Percentiles rank a stretch among this genome's conserved stretches.
phyloP scores from a whole-genome alignment of 2,113 vertebrate genomes.

The Pseudopodoces humilis region DNA sequence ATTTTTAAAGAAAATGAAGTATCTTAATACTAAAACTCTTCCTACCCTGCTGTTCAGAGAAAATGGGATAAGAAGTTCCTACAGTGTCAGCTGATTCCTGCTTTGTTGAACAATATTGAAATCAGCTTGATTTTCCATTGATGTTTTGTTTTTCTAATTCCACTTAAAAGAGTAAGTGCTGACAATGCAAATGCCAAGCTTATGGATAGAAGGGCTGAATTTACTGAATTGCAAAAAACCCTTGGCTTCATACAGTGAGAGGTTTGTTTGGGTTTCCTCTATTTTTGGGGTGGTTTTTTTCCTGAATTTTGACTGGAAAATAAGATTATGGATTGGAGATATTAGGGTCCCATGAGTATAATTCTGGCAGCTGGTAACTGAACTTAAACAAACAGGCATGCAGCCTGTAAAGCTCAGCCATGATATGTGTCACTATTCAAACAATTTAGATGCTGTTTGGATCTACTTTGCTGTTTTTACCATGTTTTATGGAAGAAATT shows the following conservation, averaged over 20 bases:
- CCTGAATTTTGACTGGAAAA: slow-evolving; percentile 14
- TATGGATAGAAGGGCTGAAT: slow-evolving; percentile 1
- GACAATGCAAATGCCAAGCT: slow-evolving; percentile 28
- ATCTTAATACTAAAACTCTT: not conserved
- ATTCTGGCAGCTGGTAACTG: not conserved
- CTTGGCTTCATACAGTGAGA: not conserved
- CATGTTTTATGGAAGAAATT: not conserved
- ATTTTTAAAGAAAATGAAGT: slow-evolving; percentile 28
- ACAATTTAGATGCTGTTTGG: not conserved
- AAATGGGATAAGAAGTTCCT: slow-evolving; percentile 53
- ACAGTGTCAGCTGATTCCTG: slow-evolving; percentile 51
- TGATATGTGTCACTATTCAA: not conserved
- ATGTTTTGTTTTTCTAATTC: slow-evolving; percentile 64
- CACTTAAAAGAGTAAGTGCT: slow-evolving; percentile 41
- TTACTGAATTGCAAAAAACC: not conserved
- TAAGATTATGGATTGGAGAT: not conserved
- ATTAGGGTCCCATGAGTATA: not conserved
- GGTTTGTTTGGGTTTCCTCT: not conserved
- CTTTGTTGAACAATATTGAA: slow-evolving; percentile 61
- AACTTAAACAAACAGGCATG: not conserved
- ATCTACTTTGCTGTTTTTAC: not conserved
- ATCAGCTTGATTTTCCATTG: slow-evolving; percentile 66
- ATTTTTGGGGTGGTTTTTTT: not conserved
- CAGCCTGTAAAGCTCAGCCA: not conserved
- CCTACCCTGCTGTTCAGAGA: slow-evolving; percentile 30